These are phyloP conservation scores for Orchestes rusci DNA, from an alignment of 2,888 invertebrate genomes.

Conservation along the genomic window DNA sequence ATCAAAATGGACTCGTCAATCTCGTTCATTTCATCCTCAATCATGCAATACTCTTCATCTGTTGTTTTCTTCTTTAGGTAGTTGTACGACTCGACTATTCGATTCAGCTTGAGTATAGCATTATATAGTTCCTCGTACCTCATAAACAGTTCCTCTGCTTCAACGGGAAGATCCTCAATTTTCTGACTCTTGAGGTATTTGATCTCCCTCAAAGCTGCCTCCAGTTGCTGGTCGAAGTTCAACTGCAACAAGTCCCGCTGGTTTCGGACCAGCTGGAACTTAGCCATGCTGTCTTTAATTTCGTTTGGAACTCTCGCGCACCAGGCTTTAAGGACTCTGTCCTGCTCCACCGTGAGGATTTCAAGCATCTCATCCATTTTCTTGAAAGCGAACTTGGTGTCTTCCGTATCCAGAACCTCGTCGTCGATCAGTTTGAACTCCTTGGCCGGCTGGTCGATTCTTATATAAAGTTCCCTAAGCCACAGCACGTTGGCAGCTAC, in stretches of 20 bases:
- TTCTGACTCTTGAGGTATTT: slow-evolving; percentile 55
- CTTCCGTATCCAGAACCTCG: slow-evolving; percentile 54
- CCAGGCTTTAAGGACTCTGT: slow-evolving; percentile 64
- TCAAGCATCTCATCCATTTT: slow-evolving; percentile 62
- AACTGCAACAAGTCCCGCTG: slow-evolving; percentile 47
- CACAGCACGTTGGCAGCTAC: slow-evolving; percentile 65
- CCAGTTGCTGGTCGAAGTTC: slow-evolving; percentile 65
- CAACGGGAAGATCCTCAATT: slow-evolving; percentile 53
- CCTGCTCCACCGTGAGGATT: slow-evolving; percentile 57
- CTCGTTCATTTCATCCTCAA: slow-evolving; percentile 65
- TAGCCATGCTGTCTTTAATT: slow-evolving; percentile 55
- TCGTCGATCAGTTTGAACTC: slow-evolving; percentile 59
- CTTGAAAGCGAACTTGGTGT: slow-evolving; percentile 47
- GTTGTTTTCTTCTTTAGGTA: slow-evolving; percentile 65
- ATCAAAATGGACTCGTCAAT: slow-evolving; percentile 64
- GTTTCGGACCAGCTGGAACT: slow-evolving; percentile 53
- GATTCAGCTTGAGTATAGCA: slow-evolving; percentile 41
- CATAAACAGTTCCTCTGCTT: slow-evolving; percentile 57
- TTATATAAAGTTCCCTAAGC: slow-evolving; percentile 57
- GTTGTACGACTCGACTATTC: slow-evolving; percentile 79
- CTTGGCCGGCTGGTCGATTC: slow-evolving; percentile 54
- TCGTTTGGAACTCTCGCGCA: slow-evolving; percentile 55
- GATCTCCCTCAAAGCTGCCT: slow-evolving; percentile 62
- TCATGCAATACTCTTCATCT: slow-evolving; percentile 68
- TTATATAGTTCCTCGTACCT: slow-evolving; percentile 61